phyloP scores from a whole-genome alignment of 2,888 invertebrate genomes.

The Cantharis rufa region DNA sequence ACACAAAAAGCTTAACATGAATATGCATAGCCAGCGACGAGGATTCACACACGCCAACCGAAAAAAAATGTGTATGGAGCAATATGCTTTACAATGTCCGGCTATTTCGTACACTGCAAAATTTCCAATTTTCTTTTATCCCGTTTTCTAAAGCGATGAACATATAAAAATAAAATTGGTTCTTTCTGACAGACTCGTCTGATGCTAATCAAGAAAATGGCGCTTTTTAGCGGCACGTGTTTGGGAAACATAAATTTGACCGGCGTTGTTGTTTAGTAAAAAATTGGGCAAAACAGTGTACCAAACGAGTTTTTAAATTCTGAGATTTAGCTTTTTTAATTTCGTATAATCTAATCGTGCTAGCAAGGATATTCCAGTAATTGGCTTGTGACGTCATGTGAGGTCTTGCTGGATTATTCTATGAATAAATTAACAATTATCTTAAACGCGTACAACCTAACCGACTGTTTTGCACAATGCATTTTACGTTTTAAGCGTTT shows the following conservation, averaged over 20 bases:
- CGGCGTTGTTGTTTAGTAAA: neutral
- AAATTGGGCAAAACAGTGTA: constrained; percentile 33
- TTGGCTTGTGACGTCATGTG: constrained; percentile 46
- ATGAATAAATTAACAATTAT: constrained; percentile 52
- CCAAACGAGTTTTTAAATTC: constrained; percentile 45
- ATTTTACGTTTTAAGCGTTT: constrained; percentile 9
- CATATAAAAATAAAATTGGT: neutral
- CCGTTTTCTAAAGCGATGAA: neutral
- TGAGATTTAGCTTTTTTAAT: constrained; percentile 49
- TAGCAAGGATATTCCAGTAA: constrained; percentile 46
- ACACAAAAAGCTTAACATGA: constrained; percentile 35
- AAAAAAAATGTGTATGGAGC: constrained; percentile 24
- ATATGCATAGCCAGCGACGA: constrained; percentile 31
- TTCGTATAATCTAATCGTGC: constrained; percentile 47
- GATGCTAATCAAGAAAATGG: too few relatives aligned
- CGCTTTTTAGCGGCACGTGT: neutral
- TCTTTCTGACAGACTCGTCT: neutral
- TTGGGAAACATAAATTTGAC: neutral
- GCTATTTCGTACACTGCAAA: constrained; percentile 22
- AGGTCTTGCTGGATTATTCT: constrained; percentile 45
- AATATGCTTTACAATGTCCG: constrained; percentile 23
- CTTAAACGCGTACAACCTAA: constrained; percentile 46
- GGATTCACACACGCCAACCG: constrained; percentile 10
- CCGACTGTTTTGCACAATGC: constrained; percentile 32
- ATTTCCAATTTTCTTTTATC: neutral